Percentiles rank a stretch among this genome's conserved stretches.
These are phyloP conservation scores for Bombus breviceps DNA, from an alignment of 1,140 invertebrate species.

Conservation along the genomic window DNA sequence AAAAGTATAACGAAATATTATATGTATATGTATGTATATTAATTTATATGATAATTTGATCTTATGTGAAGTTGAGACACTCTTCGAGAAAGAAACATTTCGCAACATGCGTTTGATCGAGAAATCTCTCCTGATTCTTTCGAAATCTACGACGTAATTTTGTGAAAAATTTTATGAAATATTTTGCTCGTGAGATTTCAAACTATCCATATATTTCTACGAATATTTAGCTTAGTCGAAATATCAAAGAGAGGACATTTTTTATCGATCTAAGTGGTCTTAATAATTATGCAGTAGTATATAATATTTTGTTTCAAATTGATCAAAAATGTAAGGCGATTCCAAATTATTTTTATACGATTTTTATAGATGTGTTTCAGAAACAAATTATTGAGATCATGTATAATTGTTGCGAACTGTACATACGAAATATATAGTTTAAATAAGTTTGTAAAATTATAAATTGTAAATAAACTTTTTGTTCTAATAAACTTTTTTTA, in stretches of 20 bases:
- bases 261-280: not conserved
- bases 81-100: not conserved
- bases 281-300: not conserved
- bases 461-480: constrained; percentile 61
- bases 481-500: constrained; percentile 31
- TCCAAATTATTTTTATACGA: constrained; percentile 38
- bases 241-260: not conserved
- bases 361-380: constrained; percentile 12
- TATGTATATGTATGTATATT: constrained; percentile 46
- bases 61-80: not conserved
- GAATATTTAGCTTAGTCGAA: constrained; percentile 3
- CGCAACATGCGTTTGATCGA: constrained; percentile 1
- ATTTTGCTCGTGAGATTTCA: not conserved
- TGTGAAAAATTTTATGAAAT: not conserved
- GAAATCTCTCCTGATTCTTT: not conserved
- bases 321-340: not conserved
- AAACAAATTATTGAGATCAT: not conserved
- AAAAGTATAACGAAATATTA: constrained; percentile 24
- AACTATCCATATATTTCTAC: not conserved
- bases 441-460: constrained; percentile 49
- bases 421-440: constrained; percentile 45
- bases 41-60: constrained; percentile 41
- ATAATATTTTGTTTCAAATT: constrained; percentile 9
- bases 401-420: constrained; percentile 37
- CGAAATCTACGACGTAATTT: not conserved